Conservation (phyloP, 2,797 vertebrate species). For the Eutrigla gurnardus region DNA sequence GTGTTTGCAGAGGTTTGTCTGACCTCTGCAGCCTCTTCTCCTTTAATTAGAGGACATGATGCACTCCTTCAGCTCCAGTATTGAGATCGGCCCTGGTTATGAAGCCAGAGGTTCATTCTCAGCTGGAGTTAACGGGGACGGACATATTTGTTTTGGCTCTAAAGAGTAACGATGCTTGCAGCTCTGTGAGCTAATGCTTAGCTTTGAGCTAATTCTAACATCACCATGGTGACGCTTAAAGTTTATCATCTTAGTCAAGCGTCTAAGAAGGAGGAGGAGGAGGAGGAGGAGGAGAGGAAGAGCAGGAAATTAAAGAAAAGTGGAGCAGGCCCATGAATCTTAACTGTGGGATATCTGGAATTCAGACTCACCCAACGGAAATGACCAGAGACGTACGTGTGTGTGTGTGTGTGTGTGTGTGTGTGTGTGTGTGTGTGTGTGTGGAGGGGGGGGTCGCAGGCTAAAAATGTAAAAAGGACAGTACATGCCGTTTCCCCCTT, state of each 20-base stretch:
- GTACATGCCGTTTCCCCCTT: slow-evolving; percentile 42
- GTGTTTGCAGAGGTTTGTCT: slow-evolving; percentile 5
- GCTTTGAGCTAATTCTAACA: neutral
- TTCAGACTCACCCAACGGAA: slow-evolving; percentile 67
- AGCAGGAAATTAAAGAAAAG: neutral
- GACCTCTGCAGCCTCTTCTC: slow-evolving; percentile 13
- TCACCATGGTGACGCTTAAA: neutral
- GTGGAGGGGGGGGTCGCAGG: neutral
- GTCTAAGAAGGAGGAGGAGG: slow-evolving; percentile 8
- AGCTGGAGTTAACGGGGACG: neutral
- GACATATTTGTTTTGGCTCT: neutral
- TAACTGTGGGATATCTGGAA: slow-evolving; percentile 71
- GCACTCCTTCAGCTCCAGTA: neutral
- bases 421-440: neutral
- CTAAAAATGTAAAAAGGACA: slow-evolving; percentile 51
- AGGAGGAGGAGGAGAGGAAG: slow-evolving; percentile 43
- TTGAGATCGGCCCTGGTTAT: neutral
- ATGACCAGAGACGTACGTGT: slow-evolving; percentile 52
- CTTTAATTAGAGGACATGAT: neutral
- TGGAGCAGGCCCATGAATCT: slow-evolving; percentile 55
- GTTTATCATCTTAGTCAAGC: neutral
- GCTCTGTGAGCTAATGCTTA: neutral
- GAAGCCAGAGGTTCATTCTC: neutral
- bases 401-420: neutral
- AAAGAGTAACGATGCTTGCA: neutral